Conservation (phyloP, 1,140 invertebrate species). For the Drosophila ohnishii region DNA sequence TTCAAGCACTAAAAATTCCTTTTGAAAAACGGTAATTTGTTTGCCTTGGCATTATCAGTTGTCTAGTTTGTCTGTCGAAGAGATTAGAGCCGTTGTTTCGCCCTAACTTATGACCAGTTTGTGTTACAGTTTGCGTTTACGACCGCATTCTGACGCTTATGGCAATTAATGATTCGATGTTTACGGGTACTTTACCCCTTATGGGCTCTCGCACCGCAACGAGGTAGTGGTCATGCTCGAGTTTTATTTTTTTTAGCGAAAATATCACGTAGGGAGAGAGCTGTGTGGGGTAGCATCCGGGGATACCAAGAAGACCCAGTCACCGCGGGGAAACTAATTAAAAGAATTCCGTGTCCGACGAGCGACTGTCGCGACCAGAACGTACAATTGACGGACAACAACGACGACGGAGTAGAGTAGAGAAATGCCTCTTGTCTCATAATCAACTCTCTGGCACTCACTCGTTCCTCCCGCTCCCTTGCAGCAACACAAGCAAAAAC, state of each 20-base stretch:
- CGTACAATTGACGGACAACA: not conserved
- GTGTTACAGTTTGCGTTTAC: conserved; percentile 31
- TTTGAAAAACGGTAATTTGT: conserved; percentile 24
- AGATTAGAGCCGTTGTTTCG: conserved; percentile 26
- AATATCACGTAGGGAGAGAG: conserved; percentile 31
- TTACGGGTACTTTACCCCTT: conserved; percentile 5
- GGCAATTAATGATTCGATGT: conserved; percentile 34
- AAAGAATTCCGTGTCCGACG: conserved; percentile 37
- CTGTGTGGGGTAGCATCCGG: conserved; percentile 6
- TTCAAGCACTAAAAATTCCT: conserved; percentile 10
- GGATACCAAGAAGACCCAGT: conserved; percentile 19
- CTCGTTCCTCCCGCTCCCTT: not conserved
- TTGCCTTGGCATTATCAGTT: conserved; percentile 27
- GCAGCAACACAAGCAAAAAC: conserved; percentile 25
- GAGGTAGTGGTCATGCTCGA: conserved; percentile 25
- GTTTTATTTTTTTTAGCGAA: conserved; percentile 8
- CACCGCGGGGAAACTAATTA: conserved; percentile 46
- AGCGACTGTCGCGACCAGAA: conserved; percentile 21
- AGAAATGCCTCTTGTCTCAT: conserved; percentile 49
- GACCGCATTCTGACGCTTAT: conserved; percentile 35
- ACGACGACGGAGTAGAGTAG: conserved; percentile 1
- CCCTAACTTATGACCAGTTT: conserved; percentile 10
- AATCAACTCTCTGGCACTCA: conserved; percentile 41
- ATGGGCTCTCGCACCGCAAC: not conserved
- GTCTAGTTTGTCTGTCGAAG: conserved; percentile 22